Percentiles rank a stretch among this genome's conserved stretches.
Evolutionary conservation across 2,113 vertebrate species (phyloP).

Genomic region (Variabilichromis moorii): DNA sequence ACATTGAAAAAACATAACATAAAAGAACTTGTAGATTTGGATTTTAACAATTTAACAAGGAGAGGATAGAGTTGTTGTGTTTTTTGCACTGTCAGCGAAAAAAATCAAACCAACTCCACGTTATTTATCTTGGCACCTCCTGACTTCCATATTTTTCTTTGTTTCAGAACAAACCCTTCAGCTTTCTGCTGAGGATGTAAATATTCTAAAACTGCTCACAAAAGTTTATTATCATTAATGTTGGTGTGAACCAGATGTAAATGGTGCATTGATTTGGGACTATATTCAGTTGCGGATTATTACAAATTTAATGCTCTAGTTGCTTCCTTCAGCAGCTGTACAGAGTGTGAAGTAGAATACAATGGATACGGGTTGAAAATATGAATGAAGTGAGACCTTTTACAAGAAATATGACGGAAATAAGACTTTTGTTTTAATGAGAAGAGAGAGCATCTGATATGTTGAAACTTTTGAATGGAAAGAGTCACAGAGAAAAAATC

Average conservation of each 20-base stretch:
- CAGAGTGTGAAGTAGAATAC: neutral
- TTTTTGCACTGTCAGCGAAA: neutral
- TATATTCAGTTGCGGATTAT: neutral
- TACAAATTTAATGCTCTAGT: neutral
- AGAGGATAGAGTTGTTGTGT: neutral
- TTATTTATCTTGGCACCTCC: neutral
- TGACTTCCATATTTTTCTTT: neutral
- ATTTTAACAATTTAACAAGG: neutral
- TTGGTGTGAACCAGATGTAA: neutral
- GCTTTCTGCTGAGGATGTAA: neutral
- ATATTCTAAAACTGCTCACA: neutral
- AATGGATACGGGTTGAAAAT: neutral
- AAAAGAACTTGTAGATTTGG: neutral
- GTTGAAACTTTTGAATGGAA: neutral
- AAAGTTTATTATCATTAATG: neutral
- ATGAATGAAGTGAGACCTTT: neutral
- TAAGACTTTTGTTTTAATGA: neutral
- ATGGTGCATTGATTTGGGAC: neutral
- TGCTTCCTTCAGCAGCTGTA: neutral
- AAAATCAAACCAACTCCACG: neutral
- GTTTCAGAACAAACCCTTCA: neutral
- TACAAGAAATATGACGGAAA: neutral
- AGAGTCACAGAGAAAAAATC: neutral
- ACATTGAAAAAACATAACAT: accelerated
- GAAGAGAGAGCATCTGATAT: neutral